Conservation (phyloP, 2,888 invertebrate genomes). For the Phaedon cochleariae region DNA sequence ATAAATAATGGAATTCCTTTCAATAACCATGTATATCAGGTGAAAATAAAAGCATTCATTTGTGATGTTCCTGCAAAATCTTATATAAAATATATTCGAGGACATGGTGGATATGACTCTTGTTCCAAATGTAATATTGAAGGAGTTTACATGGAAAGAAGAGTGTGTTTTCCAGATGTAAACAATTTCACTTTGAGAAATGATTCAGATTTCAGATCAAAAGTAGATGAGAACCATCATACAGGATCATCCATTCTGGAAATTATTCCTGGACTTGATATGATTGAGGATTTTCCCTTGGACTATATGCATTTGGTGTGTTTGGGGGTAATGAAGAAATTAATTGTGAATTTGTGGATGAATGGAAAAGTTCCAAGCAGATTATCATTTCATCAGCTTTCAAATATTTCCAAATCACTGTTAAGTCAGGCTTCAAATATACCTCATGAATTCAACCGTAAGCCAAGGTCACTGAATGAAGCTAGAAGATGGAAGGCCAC, state of each 20-base stretch:
- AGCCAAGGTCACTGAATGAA: constrained; percentile 24
- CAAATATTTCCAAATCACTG: constrained; percentile 1
- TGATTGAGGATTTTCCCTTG: constrained; percentile 40
- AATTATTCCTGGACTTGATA: constrained; percentile 40
- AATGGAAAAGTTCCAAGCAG: constrained; percentile 15
- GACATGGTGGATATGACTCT: constrained; percentile 39
- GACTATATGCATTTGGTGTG: constrained; percentile 40
- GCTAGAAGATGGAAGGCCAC: constrained; percentile 23
- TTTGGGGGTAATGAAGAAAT: constrained; percentile 32
- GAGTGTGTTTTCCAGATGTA: constrained; percentile 34
- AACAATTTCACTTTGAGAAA: constrained; percentile 21
- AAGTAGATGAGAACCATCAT: constrained; percentile 37
- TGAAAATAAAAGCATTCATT: constrained; percentile 5
- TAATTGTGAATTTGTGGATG: constrained; percentile 23
- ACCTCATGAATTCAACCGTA: constrained; percentile 24
- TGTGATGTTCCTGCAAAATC: constrained; percentile 36
- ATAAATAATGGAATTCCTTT: not conserved
- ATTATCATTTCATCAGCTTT: constrained; percentile 17
- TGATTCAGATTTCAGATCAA: constrained; percentile 25
- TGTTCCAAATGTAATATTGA: constrained; percentile 42
- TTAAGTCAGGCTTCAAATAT: not conserved
- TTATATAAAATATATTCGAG: constrained; percentile 33
- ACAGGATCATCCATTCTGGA: constrained; percentile 32
- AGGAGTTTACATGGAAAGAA: constrained; percentile 20
- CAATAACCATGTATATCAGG: not conserved